These are phyloP conservation scores for Saguinus imperator DNA, from an alignment of 2,113 vertebrate species.

Conservation along the genomic window DNA sequence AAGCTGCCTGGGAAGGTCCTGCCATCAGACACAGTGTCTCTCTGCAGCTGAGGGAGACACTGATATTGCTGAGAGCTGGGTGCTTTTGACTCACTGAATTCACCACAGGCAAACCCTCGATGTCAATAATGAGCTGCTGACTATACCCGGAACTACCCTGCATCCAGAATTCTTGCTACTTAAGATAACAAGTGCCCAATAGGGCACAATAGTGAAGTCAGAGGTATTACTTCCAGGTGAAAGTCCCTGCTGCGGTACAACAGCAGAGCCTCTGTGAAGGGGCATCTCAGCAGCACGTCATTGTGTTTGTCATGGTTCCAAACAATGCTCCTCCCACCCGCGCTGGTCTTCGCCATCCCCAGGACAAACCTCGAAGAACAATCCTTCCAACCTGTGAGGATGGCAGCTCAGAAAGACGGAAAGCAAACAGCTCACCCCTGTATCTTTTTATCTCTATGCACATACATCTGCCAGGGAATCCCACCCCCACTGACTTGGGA, in stretches of 20 bases:
- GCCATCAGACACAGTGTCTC: not conserved
- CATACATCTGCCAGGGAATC: not conserved
- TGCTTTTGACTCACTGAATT: not conserved
- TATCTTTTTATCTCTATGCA: too few relatives aligned
- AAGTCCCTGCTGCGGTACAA: not conserved
- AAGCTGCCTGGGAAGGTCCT: not conserved
- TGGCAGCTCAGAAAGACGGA: not conserved
- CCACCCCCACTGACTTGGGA: not conserved
- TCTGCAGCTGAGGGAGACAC: not conserved
- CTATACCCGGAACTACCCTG: not conserved
- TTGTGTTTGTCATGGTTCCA: not conserved
- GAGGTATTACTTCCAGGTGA: not conserved
- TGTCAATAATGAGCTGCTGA: not conserved
- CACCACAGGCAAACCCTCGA: not conserved
- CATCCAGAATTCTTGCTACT: not conserved
- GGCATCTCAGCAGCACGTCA: not conserved
- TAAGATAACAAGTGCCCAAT: not conserved
- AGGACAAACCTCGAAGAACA: not conserved
- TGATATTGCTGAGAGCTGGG: not conserved
- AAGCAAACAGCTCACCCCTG: not conserved
- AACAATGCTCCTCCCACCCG: not conserved
- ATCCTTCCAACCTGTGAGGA: not conserved
- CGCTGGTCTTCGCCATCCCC: not conserved
- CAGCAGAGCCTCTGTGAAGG: not conserved
- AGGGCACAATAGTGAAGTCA: too few relatives aligned